Percentiles rank a stretch among this genome's conserved stretches.
phyloP scores from a whole-genome alignment of 2,888 invertebrate genomes.

The Rhagophthalmus giganteus region DNA sequence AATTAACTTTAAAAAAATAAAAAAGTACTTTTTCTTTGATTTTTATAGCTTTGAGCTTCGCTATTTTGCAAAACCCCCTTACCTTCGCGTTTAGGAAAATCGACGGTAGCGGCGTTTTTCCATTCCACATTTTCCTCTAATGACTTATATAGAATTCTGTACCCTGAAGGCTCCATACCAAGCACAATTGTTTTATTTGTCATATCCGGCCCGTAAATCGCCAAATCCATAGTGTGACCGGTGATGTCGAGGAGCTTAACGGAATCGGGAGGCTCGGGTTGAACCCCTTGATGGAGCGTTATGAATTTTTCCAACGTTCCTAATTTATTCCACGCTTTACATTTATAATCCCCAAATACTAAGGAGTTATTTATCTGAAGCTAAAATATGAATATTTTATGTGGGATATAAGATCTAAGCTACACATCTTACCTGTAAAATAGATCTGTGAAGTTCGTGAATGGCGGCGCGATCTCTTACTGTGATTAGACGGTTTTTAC shows the following conservation, averaged over 20 bases:
- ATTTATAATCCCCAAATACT: slow-evolving; percentile 60
- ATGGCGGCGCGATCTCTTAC: slow-evolving; percentile 23
- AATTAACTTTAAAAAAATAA: no score
- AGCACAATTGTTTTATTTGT: slow-evolving; percentile 33
- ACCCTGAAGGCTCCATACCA: slow-evolving; percentile 46
- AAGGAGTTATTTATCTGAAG: slow-evolving; percentile 46
- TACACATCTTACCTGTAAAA: slow-evolving; percentile 14
- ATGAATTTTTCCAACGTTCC: slow-evolving; percentile 58
- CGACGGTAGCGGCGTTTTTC: slow-evolving; percentile 14
- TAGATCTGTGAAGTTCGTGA: slow-evolving; percentile 22
- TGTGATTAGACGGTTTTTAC: slow-evolving; percentile 47
- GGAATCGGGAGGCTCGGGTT: slow-evolving; percentile 57
- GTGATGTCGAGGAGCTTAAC: slow-evolving; percentile 43
- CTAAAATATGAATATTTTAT: slow-evolving; percentile 35
- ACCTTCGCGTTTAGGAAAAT: slow-evolving; percentile 19
- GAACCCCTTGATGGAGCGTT: slow-evolving; percentile 58
- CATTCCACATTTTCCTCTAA: slow-evolving; percentile 22
- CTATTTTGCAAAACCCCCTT: no score
- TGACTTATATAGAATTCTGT: slow-evolving; percentile 43
- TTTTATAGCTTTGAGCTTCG: no score
- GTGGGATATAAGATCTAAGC: background rate
- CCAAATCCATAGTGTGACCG: slow-evolving; percentile 42
- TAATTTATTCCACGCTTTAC: slow-evolving; percentile 58
- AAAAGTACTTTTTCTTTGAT: no score
- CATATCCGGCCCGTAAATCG: slow-evolving; percentile 42